These are phyloP conservation scores for Paedocypris sp. DNA, from an alignment of 2,113 vertebrate genomes.

Conservation along the genomic window DNA sequence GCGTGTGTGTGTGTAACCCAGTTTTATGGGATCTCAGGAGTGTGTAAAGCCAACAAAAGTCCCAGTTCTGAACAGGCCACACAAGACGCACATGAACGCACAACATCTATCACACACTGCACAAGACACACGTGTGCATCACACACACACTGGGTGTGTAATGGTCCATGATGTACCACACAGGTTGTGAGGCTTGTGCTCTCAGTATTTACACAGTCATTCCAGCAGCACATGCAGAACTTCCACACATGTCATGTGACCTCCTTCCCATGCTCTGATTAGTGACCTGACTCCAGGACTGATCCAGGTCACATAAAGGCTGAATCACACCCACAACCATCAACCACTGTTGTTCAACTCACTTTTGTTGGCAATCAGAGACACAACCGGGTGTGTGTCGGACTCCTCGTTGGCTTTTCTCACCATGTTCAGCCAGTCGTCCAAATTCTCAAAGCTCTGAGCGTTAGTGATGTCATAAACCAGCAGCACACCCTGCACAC, in stretches of 20 bases:
- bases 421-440: constrained; percentile 88
- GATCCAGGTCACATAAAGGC: background rate
- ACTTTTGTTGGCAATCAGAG: constrained; percentile 96
- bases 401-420: constrained; percentile 91
- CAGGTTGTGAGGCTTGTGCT: constrained; percentile 96
- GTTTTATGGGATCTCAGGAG: constrained; percentile 55
- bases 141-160: no score
- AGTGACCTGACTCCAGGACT: background rate
- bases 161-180: constrained; percentile 98
- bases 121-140: background rate
- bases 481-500: constrained; percentile 79
- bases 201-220: constrained; percentile 99
- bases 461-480: constrained; percentile 97
- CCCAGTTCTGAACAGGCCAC: constrained; percentile 58
- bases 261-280: background rate
- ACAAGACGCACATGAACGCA: constrained; percentile 46
- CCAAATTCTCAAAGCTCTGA: constrained; percentile 97
- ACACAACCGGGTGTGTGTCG: constrained; percentile 78
- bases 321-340: background rate
- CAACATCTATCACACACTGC: background rate
- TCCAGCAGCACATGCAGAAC: constrained; percentile 86
- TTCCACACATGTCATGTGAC: constrained; percentile 53
- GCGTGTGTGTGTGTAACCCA: constrained; percentile 32
- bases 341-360: constrained; percentile 50
- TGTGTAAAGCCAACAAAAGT: constrained; percentile 61